Base-by-base conservation (phyloP, 2,797 vertebrate genomes). In the Tapirus indicus region DNA sequence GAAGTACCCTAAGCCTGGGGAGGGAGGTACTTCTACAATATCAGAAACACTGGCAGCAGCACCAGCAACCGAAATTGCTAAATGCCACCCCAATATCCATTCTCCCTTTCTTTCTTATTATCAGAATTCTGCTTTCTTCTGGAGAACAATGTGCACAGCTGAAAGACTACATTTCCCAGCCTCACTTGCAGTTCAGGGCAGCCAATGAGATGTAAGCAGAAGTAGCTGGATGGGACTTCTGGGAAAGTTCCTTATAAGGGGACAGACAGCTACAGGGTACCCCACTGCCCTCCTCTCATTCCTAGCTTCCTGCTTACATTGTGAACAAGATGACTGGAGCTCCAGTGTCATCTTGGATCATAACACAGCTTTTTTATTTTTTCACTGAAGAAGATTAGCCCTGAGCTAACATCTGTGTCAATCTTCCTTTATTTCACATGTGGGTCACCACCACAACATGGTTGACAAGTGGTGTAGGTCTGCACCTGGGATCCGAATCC, bases 151-250 rank as follows among this genome's bases (percentile, higher is more conserved):
- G 58, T 20, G n/a, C 21, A 47, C 1, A 20, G n/a, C n/a, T 88
- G 16, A 62, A 74, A 93, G 71, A 95, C 75, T 68, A 62, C 82
- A 71, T 79, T 93, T 88, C 94, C 84, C 91, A 94, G 84, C 23
- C 21, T 83, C 54, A 49, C 32, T 77, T 64, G n/a, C 56, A 77
- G 74, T 41, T 25, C 13, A 27, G 35, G 52, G n/a, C 13, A 23
- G 88, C 80, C 77, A 68, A 32, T 49, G 21, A 72, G 56, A 20
- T 18, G 0, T 64, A 62, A 74, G 27, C 52, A 13, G 66, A 66
- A 75, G 49, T 38, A 94, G 71, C 35, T 35, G 58, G 49, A 44
- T 47, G 38, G 56, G 54, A 68, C 90, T 64, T 92, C 56, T 66
- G 84, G 44, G 84, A 41, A 95, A 84, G 75, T 35, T 52, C 54